Evolutionary conservation across 2,113 vertebrate species (phyloP), one percentile per base, ranked within the genome.

Genomic region (Sialia sialis): DNA sequence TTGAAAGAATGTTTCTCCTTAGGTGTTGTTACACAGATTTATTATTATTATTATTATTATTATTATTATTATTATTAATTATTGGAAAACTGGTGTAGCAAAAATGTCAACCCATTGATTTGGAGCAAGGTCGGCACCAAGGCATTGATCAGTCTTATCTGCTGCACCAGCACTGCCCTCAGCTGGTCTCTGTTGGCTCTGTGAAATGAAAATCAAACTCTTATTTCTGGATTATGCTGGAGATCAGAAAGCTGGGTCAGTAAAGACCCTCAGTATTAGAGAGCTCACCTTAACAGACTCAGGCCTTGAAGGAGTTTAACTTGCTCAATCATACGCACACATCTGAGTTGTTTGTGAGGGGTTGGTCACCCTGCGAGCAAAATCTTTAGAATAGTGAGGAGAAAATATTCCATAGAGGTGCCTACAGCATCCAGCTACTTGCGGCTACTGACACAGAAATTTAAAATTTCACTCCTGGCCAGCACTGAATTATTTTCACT

Each of bases 381-480:
- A 34, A 54, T 56, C 25, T 21, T 51, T 0, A 4, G 44, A 30
- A 6, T 63, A 11, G 49, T n/a, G 38, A 36, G 55, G 15, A 59
- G 41, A 77, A 48, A 36, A 41, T 84, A 1, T 34, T 81, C 51
- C 60, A 36, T 70, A 21, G 18, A 58, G 14, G 20, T 67, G 16
- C 25, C 18, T 78, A 52, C 48, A 78, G 48, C 41, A 46, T 56
- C 54, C 67, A 62, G 25, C 41, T 66, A 17, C 70, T 62, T 86
- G 27, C 22, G 49, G 0, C 41, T 30, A 48, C 25, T n/a, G 26
- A 69, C 23, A 55, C 0, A 0, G 67, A 76, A 79, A 74, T 70
- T 8, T 16, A 55, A 51, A 74, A 29, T 60, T 34, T 30, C 2
- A 2, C 9, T 76, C 9, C 52, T 85, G 43, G 6, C 48, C 38